Base-by-base conservation (phyloP, 2,113 vertebrate genomes). In the Mungos mungo region DNA sequence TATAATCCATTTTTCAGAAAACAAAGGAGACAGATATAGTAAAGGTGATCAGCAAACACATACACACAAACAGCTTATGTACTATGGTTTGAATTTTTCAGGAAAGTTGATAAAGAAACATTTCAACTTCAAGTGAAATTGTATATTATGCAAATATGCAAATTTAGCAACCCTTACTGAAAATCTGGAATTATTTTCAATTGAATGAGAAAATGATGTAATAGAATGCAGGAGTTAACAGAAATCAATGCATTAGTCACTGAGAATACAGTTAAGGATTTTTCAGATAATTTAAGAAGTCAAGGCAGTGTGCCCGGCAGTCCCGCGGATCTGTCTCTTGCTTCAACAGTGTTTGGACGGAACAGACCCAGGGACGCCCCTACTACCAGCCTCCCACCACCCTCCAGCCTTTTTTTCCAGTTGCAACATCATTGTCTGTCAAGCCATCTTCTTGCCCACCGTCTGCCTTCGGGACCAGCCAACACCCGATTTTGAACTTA, bases 81-180 rank as follows among this genome's bases (percentile, higher is more conserved):
- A 35, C 45, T 74, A 85, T 69, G 2, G 33, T 84, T 79, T 47
- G 33, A 15, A 38, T 47, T 97, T 95, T 83, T 92, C 38, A 79
- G 57, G 31, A 77, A 87, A 92, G 31, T 85, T 89, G 80, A 66
- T 91, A 69, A 84, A 76, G 38, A 82, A n/a, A 74, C 4, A 85
- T 74, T 94, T 96, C 21, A 89, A 86, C 65, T 81, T 81, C 16
- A 60, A 66, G 25, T 35, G 60, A 96, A 94, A 86, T 82, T 38
- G 86, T 69, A 19, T 77, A 31, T 77, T 47, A 47, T 18, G 71
- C 69, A 83, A 93, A 84, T 66, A 60, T 71, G 50, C 15, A 89
- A 29, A 52, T 79, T 85, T 68, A 89, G 23, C 35, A 69, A 47
- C 47, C 9, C 92, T 86, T 31, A 38, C 18, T 89, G 54, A 81